A percentile compares a stretch with the other conserved stretches of the same genome.
Conservation (phyloP, 2,888 invertebrate species). For the Eledona agricola region DNA sequence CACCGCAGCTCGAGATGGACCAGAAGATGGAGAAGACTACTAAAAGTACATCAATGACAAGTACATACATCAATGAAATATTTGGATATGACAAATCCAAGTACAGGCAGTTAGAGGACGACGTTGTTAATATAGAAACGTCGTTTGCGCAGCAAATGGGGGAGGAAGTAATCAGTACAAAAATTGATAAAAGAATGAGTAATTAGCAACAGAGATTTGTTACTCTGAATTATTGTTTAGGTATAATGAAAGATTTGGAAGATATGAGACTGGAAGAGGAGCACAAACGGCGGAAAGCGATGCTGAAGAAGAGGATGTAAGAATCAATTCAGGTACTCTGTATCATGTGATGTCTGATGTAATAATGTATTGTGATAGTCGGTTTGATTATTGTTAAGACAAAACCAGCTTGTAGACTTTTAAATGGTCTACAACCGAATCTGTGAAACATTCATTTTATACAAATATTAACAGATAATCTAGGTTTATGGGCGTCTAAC, state of each 20-base stretch:
- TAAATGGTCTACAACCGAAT: too few species aligned
- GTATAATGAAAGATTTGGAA: conserved; percentile 91
- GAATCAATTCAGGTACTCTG: background rate
- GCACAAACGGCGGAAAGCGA: conserved; percentile 73
- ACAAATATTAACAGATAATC: too few species aligned
- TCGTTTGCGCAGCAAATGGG: conserved; percentile 85
- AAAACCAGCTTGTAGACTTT: too few species aligned
- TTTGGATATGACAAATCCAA: conserved; percentile 89
- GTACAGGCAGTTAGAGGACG: conserved; percentile 76
- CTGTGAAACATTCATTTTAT: too few species aligned
- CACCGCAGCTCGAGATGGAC: conserved; percentile 93
- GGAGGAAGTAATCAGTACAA: conserved; percentile 87
- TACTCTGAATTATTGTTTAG: conserved; percentile 61
- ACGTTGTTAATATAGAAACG: conserved; percentile 87
- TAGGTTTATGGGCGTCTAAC: too few species aligned
- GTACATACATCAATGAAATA: too few species aligned
- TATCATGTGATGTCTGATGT: conserved; percentile 12
- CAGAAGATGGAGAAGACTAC: conserved; percentile 75
- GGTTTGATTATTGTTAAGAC: too few species aligned
- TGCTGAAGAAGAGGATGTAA: conserved; percentile 63
- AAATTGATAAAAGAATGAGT: conserved; percentile 69
- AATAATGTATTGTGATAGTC: conserved; percentile 17
- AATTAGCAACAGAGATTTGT: conserved; percentile 45
- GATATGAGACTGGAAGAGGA: conserved; percentile 87
- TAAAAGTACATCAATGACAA: conserved; percentile 88